Base-by-base conservation (phyloP, 2,797 vertebrate species). In the Phalanger gymnotis region DNA sequence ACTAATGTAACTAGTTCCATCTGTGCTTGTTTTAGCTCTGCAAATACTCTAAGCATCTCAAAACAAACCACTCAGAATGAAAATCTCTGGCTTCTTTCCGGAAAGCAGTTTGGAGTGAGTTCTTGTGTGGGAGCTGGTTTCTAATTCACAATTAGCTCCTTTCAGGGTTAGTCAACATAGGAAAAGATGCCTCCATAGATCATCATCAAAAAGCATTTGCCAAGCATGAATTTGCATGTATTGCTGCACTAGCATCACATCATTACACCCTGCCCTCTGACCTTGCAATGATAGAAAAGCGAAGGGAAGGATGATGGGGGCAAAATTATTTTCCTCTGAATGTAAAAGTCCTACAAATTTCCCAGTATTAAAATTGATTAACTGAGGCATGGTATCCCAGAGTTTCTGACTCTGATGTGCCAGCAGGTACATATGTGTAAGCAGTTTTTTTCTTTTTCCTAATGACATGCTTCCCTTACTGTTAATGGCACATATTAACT, bases 1-100 rank as follows among this genome's bases (percentile, higher is more conserved):
- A 94, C n/a, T 51, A 94, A 92, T 92, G 93, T 66, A 96, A 93
- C 53, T 89, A 19, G 91, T 73, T 54, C 93, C 90, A 97, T 66
- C 73, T 47, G 0, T 89, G 73, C 27, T 91, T 87, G 93, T 81
- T 95, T 95, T 91, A 91, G 92, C 90, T 6, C 34, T 53, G 92
- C 30, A 55, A 66, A 5, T n/a, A 92, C 93, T 95, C 52, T 58
- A n/a, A 92, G 0, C 95, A 92, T 95, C 92, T 96, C 7, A 93
- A 81, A 94, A 92, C 16, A 96, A 91, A 92, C 6, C 3, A 31
- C 73, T 92, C 53, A 30, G 73, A 95, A 90, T 54, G 13, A 95
- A 53, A 96, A 90, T 30, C 4, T 55, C 0, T 40, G 95, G 22
- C 16, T 93, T 58, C 34, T 90, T 94, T 91, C 51, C 61, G 81